Evolutionary conservation across 2,888 invertebrate species (phyloP).

Genomic region (Oscheius onirici): DNA sequence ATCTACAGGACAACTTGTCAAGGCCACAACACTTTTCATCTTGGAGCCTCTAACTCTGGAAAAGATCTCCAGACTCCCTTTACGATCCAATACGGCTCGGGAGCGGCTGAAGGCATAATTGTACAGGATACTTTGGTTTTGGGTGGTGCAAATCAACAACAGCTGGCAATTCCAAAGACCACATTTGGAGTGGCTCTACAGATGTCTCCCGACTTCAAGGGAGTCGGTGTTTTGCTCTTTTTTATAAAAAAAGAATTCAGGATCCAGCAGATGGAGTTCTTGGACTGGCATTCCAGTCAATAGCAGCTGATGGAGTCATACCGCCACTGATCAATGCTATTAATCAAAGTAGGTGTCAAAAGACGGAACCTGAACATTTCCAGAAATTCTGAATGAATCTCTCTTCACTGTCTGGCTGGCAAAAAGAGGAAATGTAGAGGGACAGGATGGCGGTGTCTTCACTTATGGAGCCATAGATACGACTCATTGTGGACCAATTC

Average conservation of each 20-base stretch:
- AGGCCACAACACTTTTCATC: slow-evolving; percentile 18
- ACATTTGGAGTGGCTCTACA: slow-evolving; percentile 74
- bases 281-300: slow-evolving; percentile 51
- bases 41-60: not conserved
- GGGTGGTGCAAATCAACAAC: slow-evolving; percentile 33
- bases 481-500: slow-evolving; percentile 54
- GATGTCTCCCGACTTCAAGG: slow-evolving; percentile 75
- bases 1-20: not conserved
- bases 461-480: slow-evolving; percentile 57
- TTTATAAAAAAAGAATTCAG: slow-evolving; percentile 6
- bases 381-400: slow-evolving; percentile 35
- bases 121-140: slow-evolving; percentile 50
- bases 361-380: not conserved
- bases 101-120: slow-evolving; percentile 51
- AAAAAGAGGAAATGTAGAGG: slow-evolving; percentile 46
- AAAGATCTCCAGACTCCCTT: not conserved
- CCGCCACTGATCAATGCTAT: slow-evolving; percentile 56
- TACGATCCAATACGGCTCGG: slow-evolving; percentile 43
- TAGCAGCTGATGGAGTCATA: slow-evolving; percentile 55
- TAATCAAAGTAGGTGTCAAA: slow-evolving; percentile 35
- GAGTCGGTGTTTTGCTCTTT: slow-evolving; percentile 35
- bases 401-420: slow-evolving; percentile 60
- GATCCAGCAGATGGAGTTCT: slow-evolving; percentile 54
- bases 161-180: slow-evolving; percentile 72
- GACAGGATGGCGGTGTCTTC: slow-evolving; percentile 50